phyloP scores from a whole-genome alignment of 1,140 invertebrate species.

The Portunus trituberculatus region DNA sequence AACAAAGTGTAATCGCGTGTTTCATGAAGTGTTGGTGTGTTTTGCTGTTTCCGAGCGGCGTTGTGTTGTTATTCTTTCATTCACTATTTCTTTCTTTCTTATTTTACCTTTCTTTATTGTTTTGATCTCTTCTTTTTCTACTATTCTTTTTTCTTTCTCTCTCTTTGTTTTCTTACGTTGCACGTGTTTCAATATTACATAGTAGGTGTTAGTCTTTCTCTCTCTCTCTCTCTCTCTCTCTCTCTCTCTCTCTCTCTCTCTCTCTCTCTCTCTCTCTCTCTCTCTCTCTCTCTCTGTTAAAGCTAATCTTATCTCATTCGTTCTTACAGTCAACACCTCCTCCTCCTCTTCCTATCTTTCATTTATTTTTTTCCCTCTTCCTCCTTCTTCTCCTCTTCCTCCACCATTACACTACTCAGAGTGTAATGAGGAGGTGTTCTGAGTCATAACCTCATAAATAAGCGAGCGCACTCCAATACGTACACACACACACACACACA shows the following conservation, averaged over 20 bases:
- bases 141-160: too few relatives aligned
- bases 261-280: too few relatives aligned
- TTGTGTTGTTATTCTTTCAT: too few relatives aligned
- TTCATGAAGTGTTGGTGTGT: not conserved
- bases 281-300: not conserved
- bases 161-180: too few relatives aligned
- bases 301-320: not conserved
- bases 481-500: constrained; percentile 11
- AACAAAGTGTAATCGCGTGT: not conserved
- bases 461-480: not conserved
- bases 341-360: not conserved
- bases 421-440: not conserved
- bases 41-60: not conserved
- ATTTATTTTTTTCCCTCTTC: not conserved
- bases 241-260: not conserved
- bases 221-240: not conserved
- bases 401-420: not conserved
- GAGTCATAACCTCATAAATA: constrained; percentile 6
- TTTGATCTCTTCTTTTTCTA: not conserved
- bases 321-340: not conserved
- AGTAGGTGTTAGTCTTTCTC: not conserved
- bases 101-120: not conserved
- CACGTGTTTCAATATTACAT: too few relatives aligned
- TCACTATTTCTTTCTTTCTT: not conserved
- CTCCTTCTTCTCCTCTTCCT: not conserved